phyloP scores from a whole-genome alignment of 2,797 vertebrate genomes.

The Gymnopithys bicolor region DNA sequence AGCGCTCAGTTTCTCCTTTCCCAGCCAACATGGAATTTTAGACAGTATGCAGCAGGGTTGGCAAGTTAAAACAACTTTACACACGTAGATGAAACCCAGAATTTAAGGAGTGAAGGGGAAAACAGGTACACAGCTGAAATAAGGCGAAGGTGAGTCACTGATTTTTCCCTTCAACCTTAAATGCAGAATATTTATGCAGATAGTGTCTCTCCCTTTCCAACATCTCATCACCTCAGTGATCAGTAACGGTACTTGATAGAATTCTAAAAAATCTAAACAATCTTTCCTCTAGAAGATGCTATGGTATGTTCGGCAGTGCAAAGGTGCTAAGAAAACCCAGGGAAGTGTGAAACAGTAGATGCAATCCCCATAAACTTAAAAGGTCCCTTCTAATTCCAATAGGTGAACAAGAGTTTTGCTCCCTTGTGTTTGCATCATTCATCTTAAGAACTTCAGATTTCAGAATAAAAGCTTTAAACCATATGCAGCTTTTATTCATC shows the following conservation, averaged over 20 bases:
- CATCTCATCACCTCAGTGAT: neutral
- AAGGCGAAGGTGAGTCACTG: neutral
- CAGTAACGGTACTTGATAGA: neutral
- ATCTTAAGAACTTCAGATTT: neutral
- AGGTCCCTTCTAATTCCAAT: accelerated
- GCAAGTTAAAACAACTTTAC: neutral
- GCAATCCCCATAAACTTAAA: neutral
- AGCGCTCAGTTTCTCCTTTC: neutral
- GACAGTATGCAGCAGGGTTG: neutral
- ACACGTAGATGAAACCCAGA: neutral
- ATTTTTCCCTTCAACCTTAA: neutral
- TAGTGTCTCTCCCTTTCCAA: neutral
- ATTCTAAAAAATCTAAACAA: neutral
- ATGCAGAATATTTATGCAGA: neutral
- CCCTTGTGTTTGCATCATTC: neutral
- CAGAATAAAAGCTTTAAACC: neutral
- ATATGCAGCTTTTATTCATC: neutral
- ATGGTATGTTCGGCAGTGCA: neutral
- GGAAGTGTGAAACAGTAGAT: neutral
- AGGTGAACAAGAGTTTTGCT: neutral
- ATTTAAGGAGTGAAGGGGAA: neutral
- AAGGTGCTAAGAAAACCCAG: neutral
- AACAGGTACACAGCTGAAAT: neutral
- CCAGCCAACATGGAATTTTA: neutral
- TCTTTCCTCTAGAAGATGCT: neutral